Conservation (phyloP, 2,113 vertebrate genomes). For the Tachysurus vachellii region DNA sequence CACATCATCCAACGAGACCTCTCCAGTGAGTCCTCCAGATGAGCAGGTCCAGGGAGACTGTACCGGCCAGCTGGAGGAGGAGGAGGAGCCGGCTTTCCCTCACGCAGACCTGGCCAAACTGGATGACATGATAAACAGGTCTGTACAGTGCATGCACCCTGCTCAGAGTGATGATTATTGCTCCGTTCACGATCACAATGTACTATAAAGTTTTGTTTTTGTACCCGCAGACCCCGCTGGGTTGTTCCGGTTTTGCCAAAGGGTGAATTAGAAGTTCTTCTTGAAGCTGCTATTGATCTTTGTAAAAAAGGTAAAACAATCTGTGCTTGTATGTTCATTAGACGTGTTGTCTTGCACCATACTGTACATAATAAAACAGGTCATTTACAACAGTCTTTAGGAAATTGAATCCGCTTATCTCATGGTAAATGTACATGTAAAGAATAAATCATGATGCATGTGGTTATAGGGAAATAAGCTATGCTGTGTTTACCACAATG, state of each 20-base stretch:
- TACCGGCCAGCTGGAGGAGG: conserved; percentile 92
- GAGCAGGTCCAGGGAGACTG: conserved; percentile 90
- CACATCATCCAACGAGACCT: conserved; percentile 99
- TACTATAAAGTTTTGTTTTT: background rate
- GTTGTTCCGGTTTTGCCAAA: conserved; percentile 99
- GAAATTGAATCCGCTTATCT: background rate
- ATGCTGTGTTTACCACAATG: background rate
- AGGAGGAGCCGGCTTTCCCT: conserved; percentile 98
- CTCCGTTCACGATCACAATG: background rate
- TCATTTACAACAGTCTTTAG: background rate
- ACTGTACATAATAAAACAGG: background rate
- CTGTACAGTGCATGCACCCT: conserved; percentile 11
- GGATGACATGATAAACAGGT: conserved; percentile 99
- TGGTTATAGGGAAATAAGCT: background rate
- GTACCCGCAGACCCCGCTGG: conserved; percentile 89
- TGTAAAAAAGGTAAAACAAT: conserved; percentile 93
- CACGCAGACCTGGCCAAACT: conserved; percentile 98
- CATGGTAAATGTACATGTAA: background rate
- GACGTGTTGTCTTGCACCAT: background rate
- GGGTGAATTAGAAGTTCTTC: conserved; percentile 99
- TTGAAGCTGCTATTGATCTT: conserved; percentile 99
- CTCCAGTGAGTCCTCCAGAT: conserved; percentile 94
- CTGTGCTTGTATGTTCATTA: background rate
- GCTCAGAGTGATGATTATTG: background rate
- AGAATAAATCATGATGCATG: background rate